Percentiles rank a stretch among this genome's conserved stretches.
Evolutionary conservation across 2,797 vertebrate species (phyloP).

Genomic region (Meriones psammophilus): DNA sequence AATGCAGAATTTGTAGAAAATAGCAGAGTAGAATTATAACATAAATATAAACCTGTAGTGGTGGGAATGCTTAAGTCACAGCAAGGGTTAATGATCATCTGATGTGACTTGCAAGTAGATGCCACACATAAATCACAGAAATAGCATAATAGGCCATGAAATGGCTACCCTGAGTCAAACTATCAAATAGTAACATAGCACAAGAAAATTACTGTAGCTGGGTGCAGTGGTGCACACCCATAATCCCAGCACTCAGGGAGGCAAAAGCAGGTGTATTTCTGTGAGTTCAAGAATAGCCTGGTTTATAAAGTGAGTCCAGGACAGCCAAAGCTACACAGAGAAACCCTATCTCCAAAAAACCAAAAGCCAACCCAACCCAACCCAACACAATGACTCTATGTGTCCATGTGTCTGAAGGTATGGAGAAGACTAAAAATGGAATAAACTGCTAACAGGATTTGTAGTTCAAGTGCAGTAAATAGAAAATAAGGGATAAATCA

Average conservation of each 20-base stretch:
- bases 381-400: background rate
- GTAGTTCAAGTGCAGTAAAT: background rate
- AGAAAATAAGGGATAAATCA: conserved; percentile 29
- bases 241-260: too few species aligned
- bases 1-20: conserved; percentile 33
- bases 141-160: background rate
- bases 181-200: background rate
- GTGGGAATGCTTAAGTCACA: conserved; percentile 51
- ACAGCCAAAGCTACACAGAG: too few species aligned
- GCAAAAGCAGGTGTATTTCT: too few species aligned
- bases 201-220: conserved; percentile 27
- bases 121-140: background rate
- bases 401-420: background rate
- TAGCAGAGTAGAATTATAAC: background rate
- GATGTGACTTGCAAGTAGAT: background rate
- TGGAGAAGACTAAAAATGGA: conserved; percentile 50
- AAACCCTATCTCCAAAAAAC: too few species aligned
- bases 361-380: too few species aligned
- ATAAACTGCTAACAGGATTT: conserved; percentile 8
- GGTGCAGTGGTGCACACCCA: too few species aligned
- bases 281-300: too few species aligned
- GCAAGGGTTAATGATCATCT: conserved; percentile 13
- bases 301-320: too few species aligned
- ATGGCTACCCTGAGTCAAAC: background rate
- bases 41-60: background rate